Base-by-base conservation (phyloP, 2,888 invertebrate species). In the Tribolium freemani region DNA sequence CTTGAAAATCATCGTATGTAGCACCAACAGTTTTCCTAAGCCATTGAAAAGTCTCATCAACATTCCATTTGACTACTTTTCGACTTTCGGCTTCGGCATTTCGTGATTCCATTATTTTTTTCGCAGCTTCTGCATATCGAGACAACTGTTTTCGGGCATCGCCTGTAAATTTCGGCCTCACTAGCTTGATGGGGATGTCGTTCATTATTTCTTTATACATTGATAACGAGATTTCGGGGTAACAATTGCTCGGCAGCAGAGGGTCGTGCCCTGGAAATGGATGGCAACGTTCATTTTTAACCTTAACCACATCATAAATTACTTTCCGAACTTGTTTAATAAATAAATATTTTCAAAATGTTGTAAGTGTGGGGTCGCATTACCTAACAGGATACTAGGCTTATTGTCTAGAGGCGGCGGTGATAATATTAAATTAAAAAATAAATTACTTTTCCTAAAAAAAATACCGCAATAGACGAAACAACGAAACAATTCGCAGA, bases 171-270 rank as follows among this genome's bases (percentile, higher is more conserved):
- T 97, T 97, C 5, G 98, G 97, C 85, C 96, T 93, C n/a, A 95
- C 92, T 72, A 98, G 90, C 87, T 97, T 97, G 72, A 98, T 96
- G 6, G 98, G 98, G 84, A 99, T 96, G 87, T 98, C 98, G 87
- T 97, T 96, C 96, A 98, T 97, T 64, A 98, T 96, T 88, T 98
- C 98, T 76, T 96, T 93, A 87, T 97, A 97, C 97, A 98, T 97
- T 1, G 95, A 94, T 84, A 93, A 91, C 3, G 98, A 98, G 80
- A 98, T 93, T 87, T 97, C 97, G 1, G 96, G 94, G 79, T 93
- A 92, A 87, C 98, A 98, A 84, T 93, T 93, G 85, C 96, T 96
- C 5, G 98, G 98, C 58, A 98, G 88, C 60, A 98, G 86, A 0
- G 98, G 96, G 88, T 98, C 98, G 68, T 91, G 92, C 1, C 98